phyloP scores from a whole-genome alignment of 2,888 invertebrate genomes.

The Pandemis corylana region DNA sequence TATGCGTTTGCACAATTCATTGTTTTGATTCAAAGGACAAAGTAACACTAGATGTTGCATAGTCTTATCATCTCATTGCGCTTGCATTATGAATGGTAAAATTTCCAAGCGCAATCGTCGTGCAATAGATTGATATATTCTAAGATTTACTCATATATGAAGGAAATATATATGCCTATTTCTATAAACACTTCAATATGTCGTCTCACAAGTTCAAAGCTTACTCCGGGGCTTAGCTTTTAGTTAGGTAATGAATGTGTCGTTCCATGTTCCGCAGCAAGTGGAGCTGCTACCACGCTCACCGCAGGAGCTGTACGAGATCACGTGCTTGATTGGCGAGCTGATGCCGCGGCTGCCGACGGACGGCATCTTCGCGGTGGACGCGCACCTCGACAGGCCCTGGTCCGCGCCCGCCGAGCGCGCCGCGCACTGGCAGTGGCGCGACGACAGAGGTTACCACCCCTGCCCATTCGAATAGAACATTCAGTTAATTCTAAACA shows the following conservation, averaged over 20 bases:
- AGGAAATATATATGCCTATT: no score
- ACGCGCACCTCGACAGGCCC: constrained; percentile 92
- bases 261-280: constrained; percentile 64
- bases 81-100: neutral
- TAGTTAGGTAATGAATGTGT: neutral
- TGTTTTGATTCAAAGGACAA: constrained; percentile 7
- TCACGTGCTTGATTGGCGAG: constrained; percentile 98
- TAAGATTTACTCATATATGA: no score
- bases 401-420: constrained; percentile 92
- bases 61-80: neutral
- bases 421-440: constrained; percentile 98
- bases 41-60: neutral
- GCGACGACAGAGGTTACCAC: constrained; percentile 95
- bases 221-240: no score
- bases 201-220: no score
- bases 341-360: constrained; percentile 98
- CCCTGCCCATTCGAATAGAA: no score
- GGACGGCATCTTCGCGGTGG: constrained; percentile 98
- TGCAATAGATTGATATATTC: neutral
- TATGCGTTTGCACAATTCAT: constrained; percentile 10
- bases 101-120: neutral
- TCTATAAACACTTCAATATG: no score
- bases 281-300: constrained; percentile 95
- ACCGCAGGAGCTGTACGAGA: constrained; percentile 98
- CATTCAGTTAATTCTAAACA: no score